Evolutionary conservation across 2,113 vertebrate species (phyloP).

Genomic region (Cariama cristata): DNA sequence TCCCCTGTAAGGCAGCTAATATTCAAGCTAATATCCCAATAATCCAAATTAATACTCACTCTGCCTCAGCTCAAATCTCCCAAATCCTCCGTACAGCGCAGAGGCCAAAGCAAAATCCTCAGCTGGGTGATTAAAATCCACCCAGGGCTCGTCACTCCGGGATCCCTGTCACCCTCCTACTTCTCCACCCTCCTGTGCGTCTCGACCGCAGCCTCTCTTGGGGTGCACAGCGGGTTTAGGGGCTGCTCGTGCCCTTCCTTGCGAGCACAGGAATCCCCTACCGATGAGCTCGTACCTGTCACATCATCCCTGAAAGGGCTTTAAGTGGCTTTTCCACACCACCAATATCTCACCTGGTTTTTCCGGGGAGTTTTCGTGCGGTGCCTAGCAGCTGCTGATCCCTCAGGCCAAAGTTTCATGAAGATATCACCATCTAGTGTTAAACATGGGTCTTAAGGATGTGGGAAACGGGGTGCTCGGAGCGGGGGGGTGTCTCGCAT

Average conservation of each 20-base stretch:
- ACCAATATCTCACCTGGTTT: neutral
- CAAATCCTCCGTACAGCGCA: fast-evolving
- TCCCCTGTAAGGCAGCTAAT: neutral
- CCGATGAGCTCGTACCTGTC: fast-evolving
- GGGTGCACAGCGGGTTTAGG: neutral
- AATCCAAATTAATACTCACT: neutral
- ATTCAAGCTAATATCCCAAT: neutral
- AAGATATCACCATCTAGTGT: neutral
- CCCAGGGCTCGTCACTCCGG: neutral
- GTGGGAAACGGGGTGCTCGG: fast-evolving
- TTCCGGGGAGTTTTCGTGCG: neutral
- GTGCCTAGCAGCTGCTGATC: neutral
- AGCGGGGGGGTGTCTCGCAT: fast-evolving
- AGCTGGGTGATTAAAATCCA: neutral
- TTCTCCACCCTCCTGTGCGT: fast-evolving
- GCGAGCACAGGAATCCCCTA: too few species aligned
- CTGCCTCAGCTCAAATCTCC: neutral
- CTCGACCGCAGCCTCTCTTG: neutral
- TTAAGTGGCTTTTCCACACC: neutral
- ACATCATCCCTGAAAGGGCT: neutral
- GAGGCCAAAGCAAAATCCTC: neutral
- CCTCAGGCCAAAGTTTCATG: neutral
- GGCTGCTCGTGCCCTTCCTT: neutral
- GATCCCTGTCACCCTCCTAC: neutral
- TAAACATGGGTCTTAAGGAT: fast-evolving